Evolutionary conservation across 2,888 invertebrate species (phyloP), one percentile per base, ranked within the genome.

Genomic region (Protophormia terraenovae): DNA sequence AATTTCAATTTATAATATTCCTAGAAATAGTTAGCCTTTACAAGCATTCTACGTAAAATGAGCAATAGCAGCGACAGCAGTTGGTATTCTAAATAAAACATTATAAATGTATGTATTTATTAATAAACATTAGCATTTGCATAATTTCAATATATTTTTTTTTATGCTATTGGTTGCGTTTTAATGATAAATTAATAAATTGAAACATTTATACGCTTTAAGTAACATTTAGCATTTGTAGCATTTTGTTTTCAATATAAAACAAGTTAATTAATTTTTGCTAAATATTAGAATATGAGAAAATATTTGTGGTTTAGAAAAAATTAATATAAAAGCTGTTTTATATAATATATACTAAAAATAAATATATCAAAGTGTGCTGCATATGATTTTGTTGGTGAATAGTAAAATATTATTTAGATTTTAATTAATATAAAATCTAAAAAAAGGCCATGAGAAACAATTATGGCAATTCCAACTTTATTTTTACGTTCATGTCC

Each of bases 201-300:
- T 66, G 41, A 66, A 55, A 66, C n/a, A n/a, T n/a, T n/a, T 76
- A 8, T 7, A 7, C 7, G n/a, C 29, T 64, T 62, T 50, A 27
- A 50, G 16, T 35, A 45, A 45, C 8, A 73, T 32, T 12, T 24
- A 53, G 29, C 38, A 35, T 29, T 38, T 41, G 32, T 80, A 38
- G n/a, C 16, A 53, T 58, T 45, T 72, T 32, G 32, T 50, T 45
- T 0, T 16, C 3, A 41, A 29, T n/a, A 16, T n/a, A n/a, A 3
- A n/a, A 6, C 53, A 78, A 66, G 64, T 73, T 73, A 73, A 80
- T 80, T 73, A 80, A 80, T 80, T 55, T 38, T 27, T 53, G 27
- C 16, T 3, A 62, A 62, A 50, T 62, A 12, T 41, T 5, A n/a
- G 45, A 45, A 45, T n/a, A 45, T 45, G 5, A 16, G 45, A 3